Conservation (phyloP, 2,888 invertebrate species). For the Epirrhoe tristata region DNA sequence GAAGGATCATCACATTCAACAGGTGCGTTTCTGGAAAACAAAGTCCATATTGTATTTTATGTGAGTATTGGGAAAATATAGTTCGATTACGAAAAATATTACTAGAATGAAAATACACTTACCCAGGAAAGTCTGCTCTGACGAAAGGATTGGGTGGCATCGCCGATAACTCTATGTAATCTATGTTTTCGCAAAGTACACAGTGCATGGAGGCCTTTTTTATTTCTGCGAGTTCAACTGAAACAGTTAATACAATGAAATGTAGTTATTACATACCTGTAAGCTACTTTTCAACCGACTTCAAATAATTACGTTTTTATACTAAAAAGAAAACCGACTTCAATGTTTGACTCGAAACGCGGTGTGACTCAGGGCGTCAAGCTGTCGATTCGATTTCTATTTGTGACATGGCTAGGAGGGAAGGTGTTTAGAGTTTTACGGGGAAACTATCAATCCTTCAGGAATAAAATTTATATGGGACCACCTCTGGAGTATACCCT, state of each 20-base stretch:
- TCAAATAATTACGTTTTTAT: too few species aligned
- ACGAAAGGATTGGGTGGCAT: constrained; percentile 87
- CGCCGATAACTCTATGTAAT: constrained; percentile 85
- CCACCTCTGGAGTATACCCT: too few species aligned
- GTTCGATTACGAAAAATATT: not conserved
- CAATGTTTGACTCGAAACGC: too few species aligned
- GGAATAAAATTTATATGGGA: too few species aligned
- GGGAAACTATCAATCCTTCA: too few species aligned
- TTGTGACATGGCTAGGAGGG: too few species aligned
- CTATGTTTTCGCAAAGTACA: constrained; percentile 91
- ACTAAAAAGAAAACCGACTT: too few species aligned
- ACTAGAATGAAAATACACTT: constrained; percentile 46
- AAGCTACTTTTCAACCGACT: too few species aligned
- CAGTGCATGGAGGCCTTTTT: constrained; percentile 88
- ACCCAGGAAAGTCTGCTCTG: constrained; percentile 86
- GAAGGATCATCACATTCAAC: constrained; percentile 84
- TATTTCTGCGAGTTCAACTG: constrained; percentile 89
- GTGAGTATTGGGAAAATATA: not conserved
- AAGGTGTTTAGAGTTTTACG: too few species aligned
- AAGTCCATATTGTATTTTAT: not conserved
- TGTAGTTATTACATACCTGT: too few species aligned
- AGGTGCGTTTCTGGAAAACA: constrained; percentile 86
- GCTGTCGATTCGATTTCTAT: too few species aligned
- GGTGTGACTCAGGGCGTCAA: too few species aligned
- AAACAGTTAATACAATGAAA: constrained; percentile 19